Base-by-base conservation (phyloP, 1,140 invertebrate species). In the Battus philenor region DNA sequence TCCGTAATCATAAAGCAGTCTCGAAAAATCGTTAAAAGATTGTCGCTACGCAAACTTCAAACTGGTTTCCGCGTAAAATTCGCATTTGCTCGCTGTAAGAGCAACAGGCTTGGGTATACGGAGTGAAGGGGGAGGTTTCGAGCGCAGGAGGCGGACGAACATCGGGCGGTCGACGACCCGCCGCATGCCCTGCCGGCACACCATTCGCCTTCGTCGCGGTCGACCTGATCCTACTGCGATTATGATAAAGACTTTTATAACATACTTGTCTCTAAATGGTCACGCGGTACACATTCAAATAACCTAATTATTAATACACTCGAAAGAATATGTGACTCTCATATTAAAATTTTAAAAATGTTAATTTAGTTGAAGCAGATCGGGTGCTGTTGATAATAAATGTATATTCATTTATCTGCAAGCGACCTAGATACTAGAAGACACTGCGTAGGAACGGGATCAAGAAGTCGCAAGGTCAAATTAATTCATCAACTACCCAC, bases 151-250 rank as follows among this genome's bases (percentile, higher is more conserved):
- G 67, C 69, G 68, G n/a, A n/a, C n/a, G n/a, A n/a, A n/a, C n/a
- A n/a, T n/a, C 73, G 78, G 73, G 68, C 78, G 75, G 79, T 81
- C 79, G 77, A 78, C 77, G 80, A 84, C 80, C 80, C 63, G 66
- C 55, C 55, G 59, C 73, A 74, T n/a, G n/a, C 79, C 79, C 77
- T 66, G 69, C 70, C 50, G 54, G 66, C 68, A 68, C 67, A 77
- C 60, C 76, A 75, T 72, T n/a, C 66, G 79, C 62, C 68, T 76
- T 58, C 59, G 69, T 58, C 51, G 59, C 56, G 55, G 59, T 59
- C 54, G 54, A 44, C 44, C 44, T 48, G 50, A 76, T 70, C 55
- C 57, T 62, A 68, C 62, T 61, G 66, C 56, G 59, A 68, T 69
- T 65, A 68, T 52, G 56, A 65, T 59, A 68, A n/a, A n/a, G n/a